Percentiles rank a stretch among this genome's conserved stretches.
Evolutionary conservation across 2,113 vertebrate genomes (phyloP).

Genomic region (Thryonomys swinderianus): DNA sequence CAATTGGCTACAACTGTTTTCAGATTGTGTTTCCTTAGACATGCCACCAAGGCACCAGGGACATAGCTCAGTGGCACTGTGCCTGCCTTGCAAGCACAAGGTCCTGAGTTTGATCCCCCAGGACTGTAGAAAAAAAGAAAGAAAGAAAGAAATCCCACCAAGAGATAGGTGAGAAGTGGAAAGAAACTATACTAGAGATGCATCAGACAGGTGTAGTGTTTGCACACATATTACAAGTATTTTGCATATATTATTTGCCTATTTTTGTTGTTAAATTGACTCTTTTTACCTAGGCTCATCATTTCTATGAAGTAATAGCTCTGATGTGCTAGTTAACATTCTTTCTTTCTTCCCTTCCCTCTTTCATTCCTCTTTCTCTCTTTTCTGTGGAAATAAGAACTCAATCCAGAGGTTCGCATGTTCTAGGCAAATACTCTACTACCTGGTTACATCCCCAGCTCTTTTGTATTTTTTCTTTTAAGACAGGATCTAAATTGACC

Average conservation of each 20-base stretch:
- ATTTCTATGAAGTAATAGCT: constrained; percentile 19
- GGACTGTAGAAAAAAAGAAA: no score
- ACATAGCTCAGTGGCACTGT: no score
- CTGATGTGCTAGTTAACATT: not conserved
- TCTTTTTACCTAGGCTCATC: constrained; percentile 21
- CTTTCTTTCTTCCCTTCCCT: no score
- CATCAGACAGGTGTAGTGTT: not conserved
- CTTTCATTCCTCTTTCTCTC: no score
- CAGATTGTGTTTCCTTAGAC: constrained; percentile 47
- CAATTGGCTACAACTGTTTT: constrained; percentile 36
- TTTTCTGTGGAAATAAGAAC: not conserved
- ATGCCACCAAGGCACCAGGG: not conserved
- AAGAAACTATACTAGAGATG: not conserved
- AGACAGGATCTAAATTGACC: not conserved
- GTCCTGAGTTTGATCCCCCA: no score
- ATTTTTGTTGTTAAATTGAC: constrained; percentile 43
- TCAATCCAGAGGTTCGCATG: not conserved
- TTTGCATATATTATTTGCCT: not conserved
- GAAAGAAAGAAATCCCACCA: constrained; percentile 1
- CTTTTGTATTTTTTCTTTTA: not conserved
- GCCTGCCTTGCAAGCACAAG: no score
- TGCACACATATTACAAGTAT: not conserved
- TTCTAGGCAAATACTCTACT: not conserved
- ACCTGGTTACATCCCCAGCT: not conserved
- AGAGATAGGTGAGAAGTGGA: not conserved